phyloP scores from a whole-genome alignment of 1,140 invertebrate species.

The Sarcophaga peregrina region DNA sequence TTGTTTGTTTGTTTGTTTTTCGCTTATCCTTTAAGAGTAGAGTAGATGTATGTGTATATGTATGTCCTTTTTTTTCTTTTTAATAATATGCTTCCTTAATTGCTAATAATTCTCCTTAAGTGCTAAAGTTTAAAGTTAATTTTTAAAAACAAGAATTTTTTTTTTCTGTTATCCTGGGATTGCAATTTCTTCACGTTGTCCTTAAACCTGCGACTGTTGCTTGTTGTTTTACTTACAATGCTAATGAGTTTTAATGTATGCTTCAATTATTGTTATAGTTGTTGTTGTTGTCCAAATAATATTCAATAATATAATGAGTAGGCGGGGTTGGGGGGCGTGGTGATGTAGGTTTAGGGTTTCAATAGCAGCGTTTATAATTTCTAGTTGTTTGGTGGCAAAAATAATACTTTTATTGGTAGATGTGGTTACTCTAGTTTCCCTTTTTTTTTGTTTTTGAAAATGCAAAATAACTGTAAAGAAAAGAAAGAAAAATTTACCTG shows the following conservation, averaged over 20 bases:
- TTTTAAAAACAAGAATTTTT: slow-evolving; percentile 1
- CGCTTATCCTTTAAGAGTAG: too few relatives aligned
- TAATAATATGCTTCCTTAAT: slow-evolving; percentile 7
- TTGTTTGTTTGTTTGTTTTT: too few relatives aligned
- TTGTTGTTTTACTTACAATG: not conserved
- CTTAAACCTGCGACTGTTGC: slow-evolving; percentile 56
- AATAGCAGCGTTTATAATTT: too few relatives aligned
- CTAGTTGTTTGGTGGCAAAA: not conserved
- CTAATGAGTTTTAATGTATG: slow-evolving; percentile 29
- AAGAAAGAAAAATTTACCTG: too few relatives aligned
- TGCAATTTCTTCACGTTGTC: slow-evolving; percentile 53
- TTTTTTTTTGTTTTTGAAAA: too few relatives aligned
- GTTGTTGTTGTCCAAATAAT: not conserved
- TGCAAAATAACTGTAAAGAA: too few relatives aligned
- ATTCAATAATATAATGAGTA: not conserved
- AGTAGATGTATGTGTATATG: not conserved
- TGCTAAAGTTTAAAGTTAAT: slow-evolving; percentile 59
- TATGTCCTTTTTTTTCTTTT: not conserved
- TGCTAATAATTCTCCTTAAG: slow-evolving; percentile 45
- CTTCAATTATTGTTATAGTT: not conserved
- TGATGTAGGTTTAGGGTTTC: not conserved
- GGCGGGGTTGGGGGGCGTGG: not conserved
- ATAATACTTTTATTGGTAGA: slow-evolving; percentile 38
- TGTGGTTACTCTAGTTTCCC: not conserved
- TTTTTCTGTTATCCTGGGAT: slow-evolving; percentile 22